phyloP scores from a whole-genome alignment of 2,888 invertebrate species.

The Steinernema hermaphroditum region DNA sequence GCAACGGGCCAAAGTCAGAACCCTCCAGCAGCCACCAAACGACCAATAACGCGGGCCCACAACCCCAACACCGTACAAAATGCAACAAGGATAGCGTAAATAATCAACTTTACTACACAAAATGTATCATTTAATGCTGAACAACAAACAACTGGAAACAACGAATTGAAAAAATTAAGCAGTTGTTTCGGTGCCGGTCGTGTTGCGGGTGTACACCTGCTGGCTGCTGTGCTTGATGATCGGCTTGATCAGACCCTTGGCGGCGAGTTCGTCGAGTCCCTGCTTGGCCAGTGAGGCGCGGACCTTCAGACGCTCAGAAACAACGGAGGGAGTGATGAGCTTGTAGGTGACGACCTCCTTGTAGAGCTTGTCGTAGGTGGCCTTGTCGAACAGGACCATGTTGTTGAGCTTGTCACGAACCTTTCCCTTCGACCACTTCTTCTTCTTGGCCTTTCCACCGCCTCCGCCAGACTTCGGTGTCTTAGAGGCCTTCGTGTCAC shows the following conservation, averaged over 20 bases:
- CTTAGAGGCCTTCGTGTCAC: slow-evolving; percentile 69
- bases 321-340: slow-evolving; percentile 96
- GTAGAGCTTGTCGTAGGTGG: slow-evolving; percentile 93
- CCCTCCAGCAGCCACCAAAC: too few relatives aligned
- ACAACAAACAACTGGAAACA: too few relatives aligned
- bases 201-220: slow-evolving; percentile 65
- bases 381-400: slow-evolving; percentile 93
- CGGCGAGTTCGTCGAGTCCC: slow-evolving; percentile 83
- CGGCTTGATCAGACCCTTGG: slow-evolving; percentile 63
- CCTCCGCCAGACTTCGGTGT: slow-evolving; percentile 31
- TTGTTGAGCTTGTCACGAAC: slow-evolving; percentile 99
- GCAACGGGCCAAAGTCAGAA: too few relatives aligned
- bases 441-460: slow-evolving; percentile 67
- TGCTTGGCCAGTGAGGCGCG: slow-evolving; percentile 92
- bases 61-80: too few relatives aligned
- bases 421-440: slow-evolving; percentile 99
- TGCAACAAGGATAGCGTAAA: too few relatives aligned
- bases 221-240: slow-evolving; percentile 63
- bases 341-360: slow-evolving; percentile 77
- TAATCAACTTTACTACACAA: too few relatives aligned
- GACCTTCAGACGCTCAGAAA: slow-evolving; percentile 96
- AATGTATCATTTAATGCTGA: too few relatives aligned
- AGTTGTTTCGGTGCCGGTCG: too few relatives aligned
- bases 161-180: too few relatives aligned
- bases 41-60: too few relatives aligned